These are phyloP conservation scores for Sebastes goodei DNA, from an alignment of 2,797 vertebrate species.

Conservation along the genomic window DNA sequence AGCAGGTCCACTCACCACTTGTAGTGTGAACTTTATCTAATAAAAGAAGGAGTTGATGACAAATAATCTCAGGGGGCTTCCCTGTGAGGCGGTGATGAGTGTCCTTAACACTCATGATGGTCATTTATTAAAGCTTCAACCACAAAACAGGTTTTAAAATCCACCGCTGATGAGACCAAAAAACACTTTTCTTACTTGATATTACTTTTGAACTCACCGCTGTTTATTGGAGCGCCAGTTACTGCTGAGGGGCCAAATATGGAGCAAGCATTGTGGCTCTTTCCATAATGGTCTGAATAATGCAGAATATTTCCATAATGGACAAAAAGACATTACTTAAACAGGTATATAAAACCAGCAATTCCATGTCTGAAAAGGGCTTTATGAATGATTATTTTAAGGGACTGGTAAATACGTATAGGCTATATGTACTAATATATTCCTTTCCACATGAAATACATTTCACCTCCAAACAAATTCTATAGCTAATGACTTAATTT, in stretches of 20 bases:
- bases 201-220: neutral
- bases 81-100: neutral
- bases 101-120: neutral
- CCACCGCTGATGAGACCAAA: neutral
- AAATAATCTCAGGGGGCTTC: neutral
- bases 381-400: conserved; percentile 1
- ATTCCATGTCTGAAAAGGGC: neutral
- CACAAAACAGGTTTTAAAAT: neutral
- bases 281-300: neutral
- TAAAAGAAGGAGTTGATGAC: conserved; percentile 15
- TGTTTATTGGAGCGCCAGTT: neutral
- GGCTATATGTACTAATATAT: neutral
- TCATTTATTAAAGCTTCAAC: neutral
- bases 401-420: neutral
- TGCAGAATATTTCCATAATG: neutral
- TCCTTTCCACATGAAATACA: conserved; percentile 4
- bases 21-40: conserved; percentile 2
- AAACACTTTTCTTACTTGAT: neutral
- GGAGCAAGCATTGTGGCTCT: neutral
- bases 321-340: neutral
- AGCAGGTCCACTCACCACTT: neutral
- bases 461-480: conserved; percentile 34
- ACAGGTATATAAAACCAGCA: neutral
- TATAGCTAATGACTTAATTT: conserved; percentile 60
- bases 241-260: neutral